Conservation (phyloP, 2,113 vertebrate species). For the Hemicordylus capensis region DNA sequence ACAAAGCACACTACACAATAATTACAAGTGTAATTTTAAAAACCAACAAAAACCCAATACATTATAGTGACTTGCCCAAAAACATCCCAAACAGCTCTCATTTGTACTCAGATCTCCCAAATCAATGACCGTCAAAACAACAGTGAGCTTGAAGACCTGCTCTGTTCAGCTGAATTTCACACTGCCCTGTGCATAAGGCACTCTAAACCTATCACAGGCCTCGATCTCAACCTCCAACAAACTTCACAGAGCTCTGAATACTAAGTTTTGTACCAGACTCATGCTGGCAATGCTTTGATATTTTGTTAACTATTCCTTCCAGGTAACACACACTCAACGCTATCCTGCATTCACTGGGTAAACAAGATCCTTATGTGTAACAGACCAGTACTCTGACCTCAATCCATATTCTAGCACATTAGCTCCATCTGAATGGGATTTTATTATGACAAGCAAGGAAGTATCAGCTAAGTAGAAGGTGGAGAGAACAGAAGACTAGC, state of each 20-base stretch:
- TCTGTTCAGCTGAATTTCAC: not conserved
- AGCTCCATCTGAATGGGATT: not conserved
- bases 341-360: not conserved
- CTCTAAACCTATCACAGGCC: too few relatives aligned
- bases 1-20: too few relatives aligned
- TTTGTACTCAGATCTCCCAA: not conserved
- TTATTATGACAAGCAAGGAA: not conserved
- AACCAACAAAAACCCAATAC: too few relatives aligned
- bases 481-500: not conserved
- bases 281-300: too few relatives aligned
- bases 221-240: not conserved
- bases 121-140: not conserved
- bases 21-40: too few relatives aligned
- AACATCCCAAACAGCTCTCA: not conserved
- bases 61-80: not conserved
- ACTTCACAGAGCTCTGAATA: too few relatives aligned
- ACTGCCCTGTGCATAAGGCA: not conserved
- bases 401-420: not conserved
- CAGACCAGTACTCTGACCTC: not conserved
- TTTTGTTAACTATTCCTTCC: not conserved
- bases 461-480: not conserved
- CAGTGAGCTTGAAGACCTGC: not conserved
- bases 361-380: not conserved
- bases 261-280: too few relatives aligned
- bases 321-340: not conserved